These are phyloP conservation scores for Cheilosia urbana DNA, from an alignment of 2,888 invertebrate species.

Conservation along the genomic window DNA sequence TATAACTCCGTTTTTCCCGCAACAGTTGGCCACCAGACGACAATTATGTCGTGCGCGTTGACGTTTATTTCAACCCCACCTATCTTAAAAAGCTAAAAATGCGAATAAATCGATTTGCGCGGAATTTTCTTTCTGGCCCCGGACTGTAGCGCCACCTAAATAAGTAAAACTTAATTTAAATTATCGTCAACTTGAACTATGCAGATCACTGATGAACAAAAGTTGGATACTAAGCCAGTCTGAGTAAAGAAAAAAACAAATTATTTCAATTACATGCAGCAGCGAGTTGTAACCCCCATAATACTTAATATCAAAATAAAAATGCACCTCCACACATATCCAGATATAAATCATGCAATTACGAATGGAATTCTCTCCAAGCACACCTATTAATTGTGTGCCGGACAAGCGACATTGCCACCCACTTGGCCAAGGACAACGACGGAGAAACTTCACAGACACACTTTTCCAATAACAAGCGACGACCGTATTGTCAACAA, in stretches of 20 bases:
- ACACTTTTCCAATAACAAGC: conserved; percentile 27
- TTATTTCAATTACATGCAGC: background rate
- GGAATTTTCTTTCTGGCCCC: too few species aligned
- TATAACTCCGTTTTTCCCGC: too few species aligned
- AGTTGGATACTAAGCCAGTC: too few species aligned
- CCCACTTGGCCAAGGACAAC: conserved; percentile 30
- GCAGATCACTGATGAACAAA: too few species aligned
- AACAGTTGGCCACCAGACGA: too few species aligned
- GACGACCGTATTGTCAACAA: conserved; percentile 21
- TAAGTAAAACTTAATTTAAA: too few species aligned
- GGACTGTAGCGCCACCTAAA: too few species aligned
- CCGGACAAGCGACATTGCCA: conserved; percentile 1
- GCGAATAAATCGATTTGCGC: too few species aligned
- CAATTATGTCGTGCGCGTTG: too few species aligned
- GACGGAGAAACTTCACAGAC: conserved; percentile 56
- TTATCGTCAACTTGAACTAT: too few species aligned
- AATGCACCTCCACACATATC: background rate
- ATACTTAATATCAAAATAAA: background rate
- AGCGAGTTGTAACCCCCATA: background rate
- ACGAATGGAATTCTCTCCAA: background rate
- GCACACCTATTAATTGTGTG: background rate
- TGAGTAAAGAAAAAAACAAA: background rate
- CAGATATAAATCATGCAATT: conserved; percentile 16
- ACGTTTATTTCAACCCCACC: too few species aligned
- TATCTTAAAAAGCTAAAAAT: too few species aligned